Base-by-base conservation (phyloP, 2,797 vertebrate species). In the Protonibea diacanthus region DNA sequence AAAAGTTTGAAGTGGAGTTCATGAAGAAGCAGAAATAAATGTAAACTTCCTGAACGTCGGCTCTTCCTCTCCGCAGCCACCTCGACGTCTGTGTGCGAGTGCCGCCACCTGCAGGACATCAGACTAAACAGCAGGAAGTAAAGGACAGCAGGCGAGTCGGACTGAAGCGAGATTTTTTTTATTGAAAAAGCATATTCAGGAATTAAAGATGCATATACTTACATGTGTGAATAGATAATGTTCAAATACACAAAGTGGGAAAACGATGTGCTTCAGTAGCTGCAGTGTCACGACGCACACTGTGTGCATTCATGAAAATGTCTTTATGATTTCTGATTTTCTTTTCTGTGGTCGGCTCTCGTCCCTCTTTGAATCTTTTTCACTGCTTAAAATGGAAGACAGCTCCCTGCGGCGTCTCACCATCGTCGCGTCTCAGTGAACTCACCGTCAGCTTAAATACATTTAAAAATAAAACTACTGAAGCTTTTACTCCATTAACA, bases 131-230 rank as follows among this genome's bases (percentile, higher is more conserved):
- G 55, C 11, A 58, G 23, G 20, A 48, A 38, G 57, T 21, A 25
- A 66, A 82, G n/a, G 6, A 60, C 73, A 62, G 47, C 42, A 61
- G 15, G 45, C 48, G 0, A 74, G 59, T 86, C 47, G 76, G 88
- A 91, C 79, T 25, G 79, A 85, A 91, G 82, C 75, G 78, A 76
- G 71, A 72, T 84, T 91, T 33, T 6, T 33, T 94, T 94, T 94
- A 93, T 93, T 95, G 49, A 83, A 92, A 89, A 87, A 92, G 84
- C 89, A 90, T 86, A 84, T 84, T 88, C 53, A 88, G 87, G 88
- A 90, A 85, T 91, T 86, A 89, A 86, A 92, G 93, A 93, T 93
- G 91, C 86, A 92, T 91, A 93, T 93, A 93, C 74, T 92, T 84
- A 92, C 84, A 93, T 90, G 84, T 90, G 90, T 92, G 91, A 91